Evolutionary conservation across 1,140 invertebrate genomes (phyloP), one percentile per base, ranked within the genome.

Genomic region (Euwallacea similis): DNA sequence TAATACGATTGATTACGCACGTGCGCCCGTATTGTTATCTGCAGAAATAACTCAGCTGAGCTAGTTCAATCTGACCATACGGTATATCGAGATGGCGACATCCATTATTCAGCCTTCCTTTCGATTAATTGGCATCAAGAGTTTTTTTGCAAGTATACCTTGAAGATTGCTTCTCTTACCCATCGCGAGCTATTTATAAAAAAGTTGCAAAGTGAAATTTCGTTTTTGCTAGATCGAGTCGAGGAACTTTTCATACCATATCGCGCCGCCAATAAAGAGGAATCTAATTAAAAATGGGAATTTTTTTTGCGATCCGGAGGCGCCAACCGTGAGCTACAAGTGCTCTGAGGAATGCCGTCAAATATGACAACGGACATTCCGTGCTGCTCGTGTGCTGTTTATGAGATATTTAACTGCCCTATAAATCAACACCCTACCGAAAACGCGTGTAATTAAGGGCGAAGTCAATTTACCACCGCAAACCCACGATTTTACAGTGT

Each of bases 401-500:
- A 83, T 82, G 82, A 81, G 80, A 80, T 78, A 80, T 82, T 78
- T 82, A 82, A 83, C 81, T 81, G 79, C 77, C 75, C 80, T 79
- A 83, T 83, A 83, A 83, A 83, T 83, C 82, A 83, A 80, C 78
- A 79, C 78, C 80, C 78, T 72, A 76, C 71, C 58, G 76, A 77
- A 76, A 77, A 78, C 76, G 77, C 73, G 73, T 78, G 79, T 81
- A 80, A 81, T 81, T 81, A 81, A 78, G 75, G 74, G 77, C 73
- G 69, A 69, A 78, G 75, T 79, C 77, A 79, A 79, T 79, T 74
- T 74, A 71, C 69, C 70, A 73, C 75, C 71, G 71, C 42, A 67
- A 67, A 2, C 21, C 44, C 11, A 16, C 65, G 58, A 63, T 58
- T 54, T 42, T 13, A 46, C 64, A 10, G 16, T 16, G 71, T 73